Evolutionary conservation across 1,140 invertebrate species (phyloP), one percentile per base, ranked within the genome.

Genomic region (Penaeus japonicus): DNA sequence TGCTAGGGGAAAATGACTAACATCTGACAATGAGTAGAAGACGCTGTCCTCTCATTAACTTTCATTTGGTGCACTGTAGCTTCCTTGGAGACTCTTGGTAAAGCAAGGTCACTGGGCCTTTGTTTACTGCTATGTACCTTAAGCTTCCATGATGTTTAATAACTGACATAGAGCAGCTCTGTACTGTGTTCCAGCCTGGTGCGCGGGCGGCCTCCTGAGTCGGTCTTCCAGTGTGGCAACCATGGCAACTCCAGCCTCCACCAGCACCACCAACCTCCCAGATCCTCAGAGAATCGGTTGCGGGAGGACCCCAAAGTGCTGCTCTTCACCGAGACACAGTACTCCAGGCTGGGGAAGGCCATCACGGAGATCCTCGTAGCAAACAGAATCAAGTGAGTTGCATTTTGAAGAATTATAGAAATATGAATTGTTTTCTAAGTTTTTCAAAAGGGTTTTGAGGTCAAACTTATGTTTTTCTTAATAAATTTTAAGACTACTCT

Each of bases 251-350:
- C 7, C 30, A 75, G 35, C 17, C 65, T 77, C 65, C 75, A 47
- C 27, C 86, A 73, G 55, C 86, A 54, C 65, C 79, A 35, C 27
- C 15, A 47, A 18, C 65, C 79, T 10, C 80, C 79, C 22, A 65
- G 39, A 18, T n/a, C 79, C 65, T 96, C 96, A 32, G 96, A 96
- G 91, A 96, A 96, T 82, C 94, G 96, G 39, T 92, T 97, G 53
- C 94, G 96, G 83, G 96, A 97, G 92, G 97, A 98, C 93, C 96
- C 96, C 47, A 98, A 98, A 93, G 97, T 98, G 89, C 94, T 99
- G 89, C 96, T 99, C 85, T 97, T 99, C 92, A 97, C 98, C n/a
- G 98, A 99, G 93, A 98, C 97, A 22, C 96, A 96, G 65, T 98
- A 98, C 92, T 98, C 97, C 4, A 95, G 96, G 90, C 94, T 98